Base-by-base conservation (phyloP, 2,797 vertebrate species). In the Harpagifer antarcticus region DNA sequence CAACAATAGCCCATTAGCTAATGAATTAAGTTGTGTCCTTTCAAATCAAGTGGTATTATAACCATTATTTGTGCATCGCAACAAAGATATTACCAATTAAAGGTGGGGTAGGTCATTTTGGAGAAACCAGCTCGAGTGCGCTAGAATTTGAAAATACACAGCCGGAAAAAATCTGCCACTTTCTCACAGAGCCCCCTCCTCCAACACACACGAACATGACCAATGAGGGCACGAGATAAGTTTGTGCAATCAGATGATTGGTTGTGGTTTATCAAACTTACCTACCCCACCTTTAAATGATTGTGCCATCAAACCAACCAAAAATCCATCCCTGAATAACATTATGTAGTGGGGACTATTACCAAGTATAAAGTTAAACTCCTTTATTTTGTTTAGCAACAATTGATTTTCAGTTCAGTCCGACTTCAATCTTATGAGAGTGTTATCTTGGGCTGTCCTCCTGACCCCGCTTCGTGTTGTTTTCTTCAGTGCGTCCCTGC, bases 401-500 rank as follows among this genome's bases (percentile, higher is more conserved):
- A 14, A 20, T 2, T 2, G 2, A 16, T 33, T 53, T 54, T 40
- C 0, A 15, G 44, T 57, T 54, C n/a, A 27, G 8, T 15, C 50
- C 0, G 1, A 5, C 33, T 69, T 57, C 56, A 53, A 50, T 67
- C 54, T 63, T 50, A 85, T 68, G 61, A 43, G 9, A 66, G 47
- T 16, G 13, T 45, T 13, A 68, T 84, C 76, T 74, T 5, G 5
- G 13, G 43, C 53, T 60, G 45, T 56, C 52, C 55, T 73, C 56
- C 17, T 53, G 75, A 56, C 64, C 52, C 19, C 16, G 1, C 66
- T 54, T 76, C 0, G n/a, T 60, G 2, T 77, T 79, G 45, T 83
- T 81, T 73, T 81, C 47, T 9, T 33, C 60, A 64, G 63, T 59
- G 42, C 67, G 67, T 74, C 62, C n/a, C 74, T 79, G 44, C 76